Evolutionary conservation across 2,888 invertebrate species (phyloP), one percentile per base, ranked within the genome.

Genomic region (Prosopocoilus inquinatus): DNA sequence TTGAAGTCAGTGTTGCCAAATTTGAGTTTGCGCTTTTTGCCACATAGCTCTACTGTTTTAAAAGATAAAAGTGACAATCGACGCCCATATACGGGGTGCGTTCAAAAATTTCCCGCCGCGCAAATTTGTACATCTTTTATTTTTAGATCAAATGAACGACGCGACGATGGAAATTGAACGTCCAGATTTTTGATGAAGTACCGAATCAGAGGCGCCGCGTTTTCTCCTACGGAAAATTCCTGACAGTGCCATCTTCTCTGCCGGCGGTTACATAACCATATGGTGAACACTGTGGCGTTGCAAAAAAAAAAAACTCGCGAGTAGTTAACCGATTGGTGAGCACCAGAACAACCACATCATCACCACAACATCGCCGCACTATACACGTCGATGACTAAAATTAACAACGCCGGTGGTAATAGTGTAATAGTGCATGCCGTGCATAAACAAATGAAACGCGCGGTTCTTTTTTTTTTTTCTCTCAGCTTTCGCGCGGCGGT

Each of bases 171-270:
- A 3, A 20, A 20, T 3, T 3, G 5, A 28, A 28, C 20, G 20
- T 28, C 20, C 20, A 1, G 20, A 3, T 28, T 28, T 28, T 7
- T n/a, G n/a, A n/a, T n/a, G n/a, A n/a, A 28, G 45, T 57, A 57
- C 57, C 57, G 53, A 15, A 34, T 57, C 53, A 12, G 38, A 43
- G 16, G 64, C 67, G 57, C 69, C 66, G 43, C 66, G 67, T 63
- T 70, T 73, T 48, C 73, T 63, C 53, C 72, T 63, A 34, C 72
- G 67, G 64, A 74, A 74, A 50, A 74, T 67, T 43, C 71, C 71
- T 56, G 70, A 64, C 9, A 74, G 62, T 47, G 71, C 70, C 57
- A 57, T 57, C 48, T 47, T 47, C 34, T 38, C 16, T 36, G 36
- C 12, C 32, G 34, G 7, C 20, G 13, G 20, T 34, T 44, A 53